Conservation (phyloP, 2,797 vertebrate species). For the Clarias fuscus region DNA sequence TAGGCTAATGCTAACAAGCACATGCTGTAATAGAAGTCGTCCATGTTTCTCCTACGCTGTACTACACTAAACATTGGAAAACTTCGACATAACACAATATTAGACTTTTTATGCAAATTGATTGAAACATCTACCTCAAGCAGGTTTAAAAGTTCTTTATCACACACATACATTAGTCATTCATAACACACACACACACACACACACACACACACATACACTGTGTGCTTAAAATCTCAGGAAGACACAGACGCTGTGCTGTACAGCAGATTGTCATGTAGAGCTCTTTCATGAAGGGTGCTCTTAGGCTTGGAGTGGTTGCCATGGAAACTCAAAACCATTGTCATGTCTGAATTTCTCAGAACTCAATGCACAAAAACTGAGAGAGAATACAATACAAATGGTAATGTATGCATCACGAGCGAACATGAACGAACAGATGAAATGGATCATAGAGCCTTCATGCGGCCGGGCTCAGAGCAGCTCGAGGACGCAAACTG, state of each 20-base stretch:
- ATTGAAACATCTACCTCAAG: background rate
- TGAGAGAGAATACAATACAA: conserved; percentile 7
- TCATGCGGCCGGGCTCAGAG: background rate
- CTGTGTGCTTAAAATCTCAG: conserved; percentile 17
- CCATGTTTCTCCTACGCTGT: background rate
- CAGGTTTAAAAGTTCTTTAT: background rate
- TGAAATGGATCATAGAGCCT: background rate
- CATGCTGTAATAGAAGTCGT: background rate
- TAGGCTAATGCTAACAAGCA: background rate
- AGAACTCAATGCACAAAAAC: background rate
- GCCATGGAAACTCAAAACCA: conserved; percentile 49
- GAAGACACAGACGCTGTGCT: conserved; percentile 11
- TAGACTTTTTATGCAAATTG: background rate
- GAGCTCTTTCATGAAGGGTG: conserved; percentile 36
- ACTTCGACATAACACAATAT: background rate
- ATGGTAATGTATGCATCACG: background rate
- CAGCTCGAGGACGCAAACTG: background rate
- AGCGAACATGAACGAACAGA: background rate
- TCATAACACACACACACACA: too few relatives aligned
- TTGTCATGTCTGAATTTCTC: conserved; percentile 35
- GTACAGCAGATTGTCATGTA: conserved; percentile 20
- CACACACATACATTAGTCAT: background rate
- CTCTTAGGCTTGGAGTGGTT: conserved; percentile 34
- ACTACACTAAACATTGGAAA: background rate
- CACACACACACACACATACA: too few relatives aligned